Conservation (phyloP, 2,113 vertebrate species). For the Paratilapia polleni region DNA sequence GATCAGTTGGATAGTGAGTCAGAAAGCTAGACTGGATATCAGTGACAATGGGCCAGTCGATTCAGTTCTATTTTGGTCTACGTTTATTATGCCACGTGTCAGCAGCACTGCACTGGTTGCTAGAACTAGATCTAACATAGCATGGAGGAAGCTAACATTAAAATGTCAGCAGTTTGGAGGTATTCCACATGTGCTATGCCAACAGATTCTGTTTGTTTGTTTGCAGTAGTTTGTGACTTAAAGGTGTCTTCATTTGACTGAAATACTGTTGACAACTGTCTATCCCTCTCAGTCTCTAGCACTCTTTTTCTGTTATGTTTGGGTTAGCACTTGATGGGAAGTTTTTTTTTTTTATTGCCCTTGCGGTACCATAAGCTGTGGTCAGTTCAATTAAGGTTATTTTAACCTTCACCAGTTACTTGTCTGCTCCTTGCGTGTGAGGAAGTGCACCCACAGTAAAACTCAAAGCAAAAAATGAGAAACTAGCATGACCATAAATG, state of each 20-base stretch:
- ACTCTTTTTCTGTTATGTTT: neutral
- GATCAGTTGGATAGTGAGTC: neutral
- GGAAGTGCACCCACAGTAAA: too few relatives aligned
- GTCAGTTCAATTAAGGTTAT: too few relatives aligned
- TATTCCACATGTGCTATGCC: fast-evolving
- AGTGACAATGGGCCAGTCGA: neutral
- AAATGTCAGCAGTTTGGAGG: neutral
- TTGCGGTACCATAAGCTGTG: too few relatives aligned
- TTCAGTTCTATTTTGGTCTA: neutral
- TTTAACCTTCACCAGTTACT: too few relatives aligned
- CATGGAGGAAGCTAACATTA: neutral
- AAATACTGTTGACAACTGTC: neutral
- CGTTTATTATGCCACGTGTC: neutral
- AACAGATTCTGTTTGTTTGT: neutral
- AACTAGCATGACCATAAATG: too few relatives aligned
- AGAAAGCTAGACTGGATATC: neutral
- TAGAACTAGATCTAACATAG: neutral
- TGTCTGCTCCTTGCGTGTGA: too few relatives aligned
- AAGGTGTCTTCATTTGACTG: fast-evolving
- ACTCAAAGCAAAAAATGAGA: too few relatives aligned
- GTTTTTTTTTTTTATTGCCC: too few relatives aligned
- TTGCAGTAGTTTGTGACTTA: neutral
- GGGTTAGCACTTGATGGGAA: too few relatives aligned
- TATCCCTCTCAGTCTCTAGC: neutral
- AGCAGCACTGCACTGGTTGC: neutral